Conservation (phyloP, 2,888 invertebrate genomes). For the Heliothis peltigera region DNA sequence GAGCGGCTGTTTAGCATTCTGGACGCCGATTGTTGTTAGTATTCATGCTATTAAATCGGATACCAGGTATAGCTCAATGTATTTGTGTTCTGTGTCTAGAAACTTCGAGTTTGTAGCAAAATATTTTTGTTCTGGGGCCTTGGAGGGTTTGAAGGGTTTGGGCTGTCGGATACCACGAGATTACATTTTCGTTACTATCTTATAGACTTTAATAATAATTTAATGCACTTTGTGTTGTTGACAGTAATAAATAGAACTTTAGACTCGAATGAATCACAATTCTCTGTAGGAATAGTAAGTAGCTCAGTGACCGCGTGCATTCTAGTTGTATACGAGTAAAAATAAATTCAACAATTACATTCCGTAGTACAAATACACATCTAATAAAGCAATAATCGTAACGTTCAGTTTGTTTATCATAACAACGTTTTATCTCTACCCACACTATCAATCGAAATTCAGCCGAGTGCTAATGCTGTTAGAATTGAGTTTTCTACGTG, state of each 20-base stretch:
- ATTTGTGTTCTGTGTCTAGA: slow-evolving; percentile 35
- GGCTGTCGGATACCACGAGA: neutral
- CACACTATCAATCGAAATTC: slow-evolving; percentile 38
- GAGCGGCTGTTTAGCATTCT: slow-evolving; percentile 52
- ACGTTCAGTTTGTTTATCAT: slow-evolving; percentile 57
- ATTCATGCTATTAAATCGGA: slow-evolving; percentile 42
- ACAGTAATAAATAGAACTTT: slow-evolving; percentile 10
- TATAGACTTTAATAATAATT: neutral
- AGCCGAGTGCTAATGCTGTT: slow-evolving; percentile 20
- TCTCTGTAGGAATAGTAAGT: slow-evolving; percentile 10
- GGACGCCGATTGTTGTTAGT: slow-evolving; percentile 48
- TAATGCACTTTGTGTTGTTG: neutral
- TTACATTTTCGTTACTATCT: neutral
- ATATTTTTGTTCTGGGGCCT: slow-evolving; percentile 23
- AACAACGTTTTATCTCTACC: slow-evolving; percentile 47
- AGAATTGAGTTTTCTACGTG: slow-evolving; percentile 34
- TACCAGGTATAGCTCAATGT: slow-evolving; percentile 24
- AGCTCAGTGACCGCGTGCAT: slow-evolving; percentile 12
- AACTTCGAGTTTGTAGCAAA: slow-evolving; percentile 33
- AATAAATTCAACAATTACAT: slow-evolving; percentile 48
- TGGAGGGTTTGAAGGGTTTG: slow-evolving; percentile 2
- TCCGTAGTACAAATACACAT: slow-evolving; percentile 52
- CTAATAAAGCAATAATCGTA: slow-evolving; percentile 59
- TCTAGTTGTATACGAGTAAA: slow-evolving; percentile 30
- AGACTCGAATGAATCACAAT: slow-evolving; percentile 4